Percentiles rank a stretch among this genome's conserved stretches.
These are phyloP conservation scores for Exephanes ischioxanthus DNA, from an alignment of 2,888 invertebrate species.

Conservation along the genomic window DNA sequence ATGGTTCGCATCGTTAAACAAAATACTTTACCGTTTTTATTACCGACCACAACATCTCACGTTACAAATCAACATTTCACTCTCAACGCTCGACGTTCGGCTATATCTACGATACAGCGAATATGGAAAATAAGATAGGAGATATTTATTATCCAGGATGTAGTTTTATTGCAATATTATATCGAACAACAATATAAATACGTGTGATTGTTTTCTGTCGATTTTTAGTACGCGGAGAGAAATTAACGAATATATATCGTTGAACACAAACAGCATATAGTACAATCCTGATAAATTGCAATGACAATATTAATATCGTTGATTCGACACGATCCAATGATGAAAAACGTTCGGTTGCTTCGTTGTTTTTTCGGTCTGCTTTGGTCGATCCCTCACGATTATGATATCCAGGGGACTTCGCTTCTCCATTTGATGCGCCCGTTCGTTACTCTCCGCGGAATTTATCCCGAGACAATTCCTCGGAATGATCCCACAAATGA, in stretches of 20 bases:
- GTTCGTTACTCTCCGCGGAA: neutral
- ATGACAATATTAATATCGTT: neutral
- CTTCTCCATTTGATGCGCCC: neutral
- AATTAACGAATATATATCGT: neutral
- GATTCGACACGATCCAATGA: neutral
- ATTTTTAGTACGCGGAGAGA: too few species aligned
- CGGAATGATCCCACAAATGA: neutral
- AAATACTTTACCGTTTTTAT: too few species aligned
- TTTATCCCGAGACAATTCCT: neutral
- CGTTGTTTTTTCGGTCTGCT: neutral
- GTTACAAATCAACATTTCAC: too few species aligned
- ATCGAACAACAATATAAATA: neutral
- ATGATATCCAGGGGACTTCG: neutral
- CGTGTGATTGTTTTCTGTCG: too few species aligned
- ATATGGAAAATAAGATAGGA: neutral
- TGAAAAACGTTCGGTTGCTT: neutral
- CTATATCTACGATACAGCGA: too few species aligned
- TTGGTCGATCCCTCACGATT: constrained; percentile 15
- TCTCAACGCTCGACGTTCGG: too few species aligned
- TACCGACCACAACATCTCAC: too few species aligned
- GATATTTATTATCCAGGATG: neutral
- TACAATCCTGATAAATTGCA: neutral
- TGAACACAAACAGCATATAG: neutral
- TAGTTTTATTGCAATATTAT: neutral
- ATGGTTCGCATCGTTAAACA: too few species aligned